A percentile compares a stretch with the other conserved stretches of the same genome.
phyloP scores from a whole-genome alignment of 1,140 invertebrate genomes.

The Andricus grossulariae region DNA sequence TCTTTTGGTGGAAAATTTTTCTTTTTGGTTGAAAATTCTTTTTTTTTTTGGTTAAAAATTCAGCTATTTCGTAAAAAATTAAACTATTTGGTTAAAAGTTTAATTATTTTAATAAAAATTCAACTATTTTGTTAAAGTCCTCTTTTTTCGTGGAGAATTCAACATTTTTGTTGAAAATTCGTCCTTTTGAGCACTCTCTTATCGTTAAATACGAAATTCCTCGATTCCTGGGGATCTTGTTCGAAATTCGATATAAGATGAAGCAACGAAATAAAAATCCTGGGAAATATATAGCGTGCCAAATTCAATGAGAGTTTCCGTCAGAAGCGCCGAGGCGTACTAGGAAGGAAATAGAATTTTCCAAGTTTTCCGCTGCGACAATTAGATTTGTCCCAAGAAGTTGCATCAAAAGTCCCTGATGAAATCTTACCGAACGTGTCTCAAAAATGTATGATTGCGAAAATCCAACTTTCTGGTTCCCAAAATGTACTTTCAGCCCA shows the following conservation, averaged over 20 bases:
- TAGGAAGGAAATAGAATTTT: conserved; percentile 24
- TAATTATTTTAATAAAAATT: too few species aligned
- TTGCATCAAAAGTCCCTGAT: conserved; percentile 11
- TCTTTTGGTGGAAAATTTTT: too few species aligned
- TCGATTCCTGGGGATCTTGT: not conserved
- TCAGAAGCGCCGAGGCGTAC: conserved; percentile 4
- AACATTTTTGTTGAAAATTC: too few species aligned
- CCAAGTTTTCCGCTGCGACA: conserved; percentile 26
- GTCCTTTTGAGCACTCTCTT: not conserved
- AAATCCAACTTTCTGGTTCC: too few species aligned
- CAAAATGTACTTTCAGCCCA: too few species aligned
- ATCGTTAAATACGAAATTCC: not conserved
- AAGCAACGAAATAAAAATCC: conserved; percentile 2
- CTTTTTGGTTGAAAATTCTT: too few species aligned
- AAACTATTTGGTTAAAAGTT: too few species aligned
- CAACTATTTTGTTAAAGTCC: too few species aligned
- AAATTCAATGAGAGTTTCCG: conserved; percentile 24
- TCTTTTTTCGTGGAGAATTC: too few species aligned
- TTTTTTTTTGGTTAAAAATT: too few species aligned
- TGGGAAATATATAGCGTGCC: conserved; percentile 10
- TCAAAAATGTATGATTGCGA: too few species aligned
- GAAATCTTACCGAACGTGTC: not conserved
- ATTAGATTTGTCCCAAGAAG: conserved; percentile 28
- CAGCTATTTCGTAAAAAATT: too few species aligned
- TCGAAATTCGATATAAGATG: not conserved